These are phyloP conservation scores for Strix aluco DNA, from an alignment of 2,113 vertebrate genomes.

Conservation along the genomic window DNA sequence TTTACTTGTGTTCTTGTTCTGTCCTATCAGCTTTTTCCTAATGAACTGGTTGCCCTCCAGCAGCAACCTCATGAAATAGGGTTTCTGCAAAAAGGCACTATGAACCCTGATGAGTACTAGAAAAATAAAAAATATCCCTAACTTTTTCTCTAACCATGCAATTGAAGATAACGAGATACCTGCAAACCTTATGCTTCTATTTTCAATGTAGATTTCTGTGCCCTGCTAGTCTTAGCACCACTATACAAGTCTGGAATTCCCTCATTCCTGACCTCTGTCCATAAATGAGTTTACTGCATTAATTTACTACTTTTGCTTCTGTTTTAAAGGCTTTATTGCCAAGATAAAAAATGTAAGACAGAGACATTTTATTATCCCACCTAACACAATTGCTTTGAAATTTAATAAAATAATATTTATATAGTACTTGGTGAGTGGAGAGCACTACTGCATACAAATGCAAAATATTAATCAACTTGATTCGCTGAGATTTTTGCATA, in stretches of 20 bases:
- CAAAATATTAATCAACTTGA: conserved; percentile 10
- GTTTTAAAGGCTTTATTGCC: neutral
- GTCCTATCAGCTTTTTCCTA: neutral
- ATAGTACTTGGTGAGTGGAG: neutral
- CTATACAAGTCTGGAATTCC: neutral
- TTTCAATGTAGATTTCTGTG: neutral
- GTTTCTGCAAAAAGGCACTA: neutral
- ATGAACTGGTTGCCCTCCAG: neutral
- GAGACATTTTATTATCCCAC: conserved; percentile 1
- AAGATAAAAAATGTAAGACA: neutral
- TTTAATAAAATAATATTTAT: conserved; percentile 45
- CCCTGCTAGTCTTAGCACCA: neutral
- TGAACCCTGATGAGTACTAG: neutral
- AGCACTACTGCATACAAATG: neutral
- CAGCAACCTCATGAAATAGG: neutral
- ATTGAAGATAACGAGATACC: neutral
- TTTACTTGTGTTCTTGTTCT: neutral
- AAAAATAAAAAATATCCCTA: neutral
- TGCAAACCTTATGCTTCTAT: neutral
- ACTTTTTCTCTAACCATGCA: neutral
- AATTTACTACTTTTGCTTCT: neutral
- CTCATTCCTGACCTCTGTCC: neutral
- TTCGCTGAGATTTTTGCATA: neutral
- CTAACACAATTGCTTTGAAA: conserved; percentile 14
- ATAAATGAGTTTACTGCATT: neutral